Percentiles rank a stretch among this genome's conserved stretches.
phyloP scores from a whole-genome alignment of 2,113 vertebrate species.

The Prietella phreatophila region DNA sequence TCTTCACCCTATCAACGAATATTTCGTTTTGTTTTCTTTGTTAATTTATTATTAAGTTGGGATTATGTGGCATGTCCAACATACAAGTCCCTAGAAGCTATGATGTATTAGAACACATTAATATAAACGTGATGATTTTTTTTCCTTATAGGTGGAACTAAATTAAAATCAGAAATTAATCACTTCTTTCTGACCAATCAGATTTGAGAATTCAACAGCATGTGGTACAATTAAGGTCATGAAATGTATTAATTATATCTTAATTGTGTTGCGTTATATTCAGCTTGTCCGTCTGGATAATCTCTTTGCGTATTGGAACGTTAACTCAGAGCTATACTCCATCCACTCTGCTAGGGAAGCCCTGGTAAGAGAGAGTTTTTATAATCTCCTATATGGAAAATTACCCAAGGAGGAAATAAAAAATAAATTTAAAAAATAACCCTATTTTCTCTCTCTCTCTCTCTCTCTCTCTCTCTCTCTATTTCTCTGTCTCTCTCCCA shows the following conservation, averaged over 20 bases:
- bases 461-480: no score
- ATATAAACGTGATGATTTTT: neutral
- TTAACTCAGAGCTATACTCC: slow-evolving; percentile 89
- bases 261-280: neutral
- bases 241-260: neutral
- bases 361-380: slow-evolving; percentile 76
- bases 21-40: neutral
- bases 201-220: neutral
- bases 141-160: neutral
- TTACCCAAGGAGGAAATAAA: neutral
- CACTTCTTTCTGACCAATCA: neutral
- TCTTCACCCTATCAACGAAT: neutral
- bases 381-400: neutral
- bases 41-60: neutral
- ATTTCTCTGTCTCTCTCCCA: neutral
- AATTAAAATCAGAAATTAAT: neutral
- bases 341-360: slow-evolving; percentile 75
- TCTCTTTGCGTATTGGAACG: slow-evolving; percentile 97
- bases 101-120: neutral
- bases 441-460: neutral
- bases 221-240: neutral
- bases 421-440: no score
- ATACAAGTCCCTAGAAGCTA: neutral
- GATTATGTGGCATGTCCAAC: neutral
- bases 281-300: slow-evolving; percentile 90